phyloP scores from a whole-genome alignment of 1,140 invertebrate species.

The Drosophila yakuba region DNA sequence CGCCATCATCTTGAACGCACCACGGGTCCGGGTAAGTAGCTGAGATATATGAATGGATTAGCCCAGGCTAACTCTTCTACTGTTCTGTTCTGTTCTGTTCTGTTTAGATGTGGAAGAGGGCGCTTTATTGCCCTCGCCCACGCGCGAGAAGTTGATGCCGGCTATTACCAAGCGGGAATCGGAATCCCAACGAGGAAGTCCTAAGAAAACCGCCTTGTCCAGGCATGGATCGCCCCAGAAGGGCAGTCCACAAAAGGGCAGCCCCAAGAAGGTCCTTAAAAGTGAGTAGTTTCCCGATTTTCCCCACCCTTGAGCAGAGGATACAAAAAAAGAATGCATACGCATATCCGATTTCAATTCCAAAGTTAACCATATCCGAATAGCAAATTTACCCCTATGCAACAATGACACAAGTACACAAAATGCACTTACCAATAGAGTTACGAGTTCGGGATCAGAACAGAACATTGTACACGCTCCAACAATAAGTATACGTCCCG shows the following conservation, averaged over 20 bases:
- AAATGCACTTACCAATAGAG: slow-evolving; percentile 60
- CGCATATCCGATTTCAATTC: slow-evolving; percentile 17
- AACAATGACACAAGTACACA: slow-evolving; percentile 64
- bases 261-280: slow-evolving; percentile 87
- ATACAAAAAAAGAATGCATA: slow-evolving; percentile 14
- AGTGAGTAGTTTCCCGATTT: slow-evolving; percentile 59
- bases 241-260: slow-evolving; percentile 87
- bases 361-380: slow-evolving; percentile 45
- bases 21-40: slow-evolving; percentile 87
- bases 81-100: neutral
- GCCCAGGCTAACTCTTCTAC: neutral
- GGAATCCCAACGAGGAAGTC: slow-evolving; percentile 86
- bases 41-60: neutral
- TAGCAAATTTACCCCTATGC: slow-evolving; percentile 59
- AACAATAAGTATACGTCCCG: slow-evolving; percentile 70
- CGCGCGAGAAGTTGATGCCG: slow-evolving; percentile 89
- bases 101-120: slow-evolving; percentile 85
- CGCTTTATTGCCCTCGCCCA: slow-evolving; percentile 88
- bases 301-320: neutral
- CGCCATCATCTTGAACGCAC: slow-evolving; percentile 90
- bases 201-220: slow-evolving; percentile 82
- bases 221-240: slow-evolving; percentile 84
- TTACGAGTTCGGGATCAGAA: slow-evolving; percentile 44
- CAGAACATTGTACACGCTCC: slow-evolving; percentile 49
- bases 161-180: slow-evolving; percentile 88